Conservation (phyloP, 2,888 invertebrate genomes). For the Erebia palarica region DNA sequence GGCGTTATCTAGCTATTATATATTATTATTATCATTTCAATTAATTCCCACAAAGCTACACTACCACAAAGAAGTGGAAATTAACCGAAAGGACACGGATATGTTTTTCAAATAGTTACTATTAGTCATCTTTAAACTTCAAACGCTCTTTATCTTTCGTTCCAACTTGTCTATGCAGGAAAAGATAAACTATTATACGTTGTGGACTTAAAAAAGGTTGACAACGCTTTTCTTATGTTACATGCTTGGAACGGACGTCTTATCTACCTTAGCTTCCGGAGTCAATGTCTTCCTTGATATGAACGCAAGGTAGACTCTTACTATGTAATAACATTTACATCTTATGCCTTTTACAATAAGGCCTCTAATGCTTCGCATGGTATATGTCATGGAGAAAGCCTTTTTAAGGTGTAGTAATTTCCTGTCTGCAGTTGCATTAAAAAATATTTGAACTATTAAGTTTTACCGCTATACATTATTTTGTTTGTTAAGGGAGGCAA, state of each 20-base stretch:
- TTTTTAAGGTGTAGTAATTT: conserved; percentile 35
- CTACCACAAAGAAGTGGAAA: neutral
- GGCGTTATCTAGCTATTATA: too few relatives aligned
- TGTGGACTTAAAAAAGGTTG: conserved; percentile 37
- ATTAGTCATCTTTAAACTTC: conserved; percentile 14
- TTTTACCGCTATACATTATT: neutral
- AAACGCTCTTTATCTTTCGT: conserved; percentile 28
- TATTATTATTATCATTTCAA: too few relatives aligned
- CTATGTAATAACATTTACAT: conserved; percentile 13
- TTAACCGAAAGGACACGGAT: neutral
- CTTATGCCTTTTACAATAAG: conserved; percentile 23
- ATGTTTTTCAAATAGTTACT: neutral
- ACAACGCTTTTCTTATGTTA: conserved; percentile 41
- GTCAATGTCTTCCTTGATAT: conserved; percentile 43
- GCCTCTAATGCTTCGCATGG: conserved; percentile 22
- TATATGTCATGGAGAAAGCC: conserved; percentile 32
- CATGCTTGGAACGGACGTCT: conserved; percentile 44
- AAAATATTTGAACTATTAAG: conserved; percentile 22
- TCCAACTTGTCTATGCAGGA: conserved; percentile 33
- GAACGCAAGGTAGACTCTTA: conserved; percentile 20
- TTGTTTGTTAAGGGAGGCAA: neutral
- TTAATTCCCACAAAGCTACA: neutral
- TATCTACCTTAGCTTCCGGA: conserved; percentile 47
- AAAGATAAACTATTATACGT: conserved; percentile 39
- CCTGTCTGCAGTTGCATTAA: conserved; percentile 28